Evolutionary conservation across 2,797 vertebrate genomes (phyloP).

Genomic region (Anabacerthia variegaticeps): DNA sequence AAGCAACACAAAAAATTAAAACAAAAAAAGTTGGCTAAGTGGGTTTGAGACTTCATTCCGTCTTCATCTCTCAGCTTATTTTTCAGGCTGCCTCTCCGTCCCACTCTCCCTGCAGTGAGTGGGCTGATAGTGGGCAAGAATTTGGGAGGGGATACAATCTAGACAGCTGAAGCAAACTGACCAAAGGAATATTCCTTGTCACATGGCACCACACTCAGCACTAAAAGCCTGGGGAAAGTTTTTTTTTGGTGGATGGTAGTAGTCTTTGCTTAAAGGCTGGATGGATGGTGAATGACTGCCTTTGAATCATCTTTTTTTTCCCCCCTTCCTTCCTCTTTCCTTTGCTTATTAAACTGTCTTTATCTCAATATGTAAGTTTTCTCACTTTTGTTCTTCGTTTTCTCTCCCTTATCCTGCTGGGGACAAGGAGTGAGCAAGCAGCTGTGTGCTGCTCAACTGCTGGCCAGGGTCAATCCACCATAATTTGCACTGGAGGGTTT

Average conservation of each 20-base stretch:
- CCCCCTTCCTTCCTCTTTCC: background rate
- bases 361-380: background rate
- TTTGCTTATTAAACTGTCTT: background rate
- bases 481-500: background rate
- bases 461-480: background rate
- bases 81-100: background rate
- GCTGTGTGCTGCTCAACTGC: background rate
- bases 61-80: background rate
- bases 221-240: background rate
- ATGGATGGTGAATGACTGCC: background rate
- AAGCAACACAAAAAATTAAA: background rate
- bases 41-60: background rate
- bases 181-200: background rate
- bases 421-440: background rate
- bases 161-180: fast-evolving
- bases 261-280: background rate
- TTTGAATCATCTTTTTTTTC: background rate
- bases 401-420: background rate
- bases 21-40: background rate
- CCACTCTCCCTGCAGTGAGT: background rate
- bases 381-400: background rate
- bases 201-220: background rate
- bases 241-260: fast-evolving
- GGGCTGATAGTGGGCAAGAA: background rate
- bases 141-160: background rate